These are phyloP conservation scores for Laodelphax striatellus DNA, from an alignment of 1,140 invertebrate species.

Conservation along the genomic window DNA sequence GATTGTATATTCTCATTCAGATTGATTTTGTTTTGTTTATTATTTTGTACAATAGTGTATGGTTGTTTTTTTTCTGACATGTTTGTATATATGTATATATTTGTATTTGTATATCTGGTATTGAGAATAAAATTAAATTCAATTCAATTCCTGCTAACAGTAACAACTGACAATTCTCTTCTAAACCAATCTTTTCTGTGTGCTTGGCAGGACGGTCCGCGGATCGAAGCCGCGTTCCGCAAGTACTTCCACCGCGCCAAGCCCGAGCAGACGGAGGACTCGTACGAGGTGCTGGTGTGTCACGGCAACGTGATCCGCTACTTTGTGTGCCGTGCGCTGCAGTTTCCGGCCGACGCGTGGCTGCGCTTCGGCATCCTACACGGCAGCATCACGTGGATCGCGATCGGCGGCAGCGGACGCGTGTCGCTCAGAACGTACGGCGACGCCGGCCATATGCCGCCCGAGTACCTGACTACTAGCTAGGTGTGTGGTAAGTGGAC, in stretches of 20 bases:
- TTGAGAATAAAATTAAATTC: too few relatives aligned
- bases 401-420: constrained; percentile 72
- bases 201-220: constrained; percentile 78
- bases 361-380: constrained; percentile 82
- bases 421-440: constrained; percentile 70
- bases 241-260: constrained; percentile 87
- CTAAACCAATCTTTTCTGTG: constrained; percentile 6
- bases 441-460: constrained; percentile 81
- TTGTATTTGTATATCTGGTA: too few relatives aligned
- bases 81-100: too few relatives aligned
- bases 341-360: constrained; percentile 96
- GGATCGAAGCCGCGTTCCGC: constrained; percentile 94
- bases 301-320: constrained; percentile 98
- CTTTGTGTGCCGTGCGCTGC: constrained; percentile 94
- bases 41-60: too few relatives aligned
- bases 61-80: too few relatives aligned
- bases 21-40: too few relatives aligned
- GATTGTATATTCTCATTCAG: too few relatives aligned
- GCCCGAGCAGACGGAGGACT: constrained; percentile 66
- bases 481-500: background rate
- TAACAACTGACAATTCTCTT: too few relatives aligned
- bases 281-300: constrained; percentile 88
- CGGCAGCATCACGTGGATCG: constrained; percentile 86
- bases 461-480: constrained; percentile 19
- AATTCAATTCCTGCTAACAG: too few relatives aligned